Percentiles rank a stretch among this genome's conserved stretches.
Evolutionary conservation across 2,113 vertebrate species (phyloP).

Genomic region (Microcebus murinus): DNA sequence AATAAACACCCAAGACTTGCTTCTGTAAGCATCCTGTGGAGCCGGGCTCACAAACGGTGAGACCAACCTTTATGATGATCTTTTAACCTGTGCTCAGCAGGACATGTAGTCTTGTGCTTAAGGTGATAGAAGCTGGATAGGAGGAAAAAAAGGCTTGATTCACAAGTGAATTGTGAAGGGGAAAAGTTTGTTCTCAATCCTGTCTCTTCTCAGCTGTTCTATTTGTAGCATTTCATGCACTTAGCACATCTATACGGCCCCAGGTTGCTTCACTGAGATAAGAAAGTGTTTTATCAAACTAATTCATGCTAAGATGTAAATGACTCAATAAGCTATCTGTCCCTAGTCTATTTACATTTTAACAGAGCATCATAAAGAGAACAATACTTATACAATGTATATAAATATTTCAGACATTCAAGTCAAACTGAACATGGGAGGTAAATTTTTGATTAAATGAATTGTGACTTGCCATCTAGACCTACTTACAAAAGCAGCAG

Average conservation of each 20-base stretch:
- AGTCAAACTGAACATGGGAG: not conserved
- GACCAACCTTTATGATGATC: not conserved
- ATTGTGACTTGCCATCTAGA: not conserved
- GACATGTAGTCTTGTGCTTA: not conserved
- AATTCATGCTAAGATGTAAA: slow-evolving; percentile 40
- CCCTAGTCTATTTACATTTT: not conserved
- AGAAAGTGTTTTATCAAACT: not conserved
- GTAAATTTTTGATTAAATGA: not conserved
- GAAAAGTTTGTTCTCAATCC: not conserved
- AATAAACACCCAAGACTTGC: not conserved
- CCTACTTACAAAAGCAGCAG: not conserved
- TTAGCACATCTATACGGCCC: not conserved
- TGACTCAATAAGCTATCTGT: not conserved
- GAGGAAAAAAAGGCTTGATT: not conserved
- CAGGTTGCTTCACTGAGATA: not conserved
- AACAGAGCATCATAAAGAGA: not conserved
- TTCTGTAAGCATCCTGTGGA: not conserved
- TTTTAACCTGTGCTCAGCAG: not conserved
- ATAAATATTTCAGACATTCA: not conserved
- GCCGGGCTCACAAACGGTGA: not conserved
- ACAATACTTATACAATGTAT: not conserved
- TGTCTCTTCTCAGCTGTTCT: not conserved
- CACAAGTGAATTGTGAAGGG: not conserved
- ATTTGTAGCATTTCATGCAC: not conserved
- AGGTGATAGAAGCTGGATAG: not conserved